Evolutionary conservation across 2,113 vertebrate genomes (phyloP).

Genomic region (Pogonocichla stellata): DNA sequence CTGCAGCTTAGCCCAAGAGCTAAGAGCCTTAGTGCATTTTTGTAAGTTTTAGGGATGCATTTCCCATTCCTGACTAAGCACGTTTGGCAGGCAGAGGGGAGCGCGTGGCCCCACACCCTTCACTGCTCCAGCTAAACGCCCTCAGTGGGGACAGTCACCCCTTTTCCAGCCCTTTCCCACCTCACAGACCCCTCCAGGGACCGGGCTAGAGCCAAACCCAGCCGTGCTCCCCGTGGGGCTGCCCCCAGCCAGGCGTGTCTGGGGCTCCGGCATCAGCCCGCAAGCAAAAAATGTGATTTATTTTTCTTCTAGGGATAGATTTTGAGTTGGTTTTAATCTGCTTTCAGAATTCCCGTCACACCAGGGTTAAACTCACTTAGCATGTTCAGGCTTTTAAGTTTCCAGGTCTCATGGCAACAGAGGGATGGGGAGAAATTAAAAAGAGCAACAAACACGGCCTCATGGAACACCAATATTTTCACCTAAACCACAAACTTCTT

Average conservation of each 20-base stretch:
- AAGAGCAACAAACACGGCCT: not conserved
- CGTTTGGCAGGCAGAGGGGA: not conserved
- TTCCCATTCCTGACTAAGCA: slow-evolving; percentile 19
- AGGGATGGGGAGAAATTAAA: not conserved
- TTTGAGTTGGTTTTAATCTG: not conserved
- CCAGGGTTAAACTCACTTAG: not conserved
- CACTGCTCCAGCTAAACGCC: not conserved
- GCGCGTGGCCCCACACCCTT: not conserved
- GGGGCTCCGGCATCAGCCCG: rapidly evolving
- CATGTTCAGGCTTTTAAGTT: not conserved
- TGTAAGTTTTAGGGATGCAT: slow-evolving; percentile 13
- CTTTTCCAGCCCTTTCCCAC: not conserved
- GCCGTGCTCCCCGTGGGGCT: rapidly evolving
- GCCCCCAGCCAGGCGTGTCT: rapidly evolving
- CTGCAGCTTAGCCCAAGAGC: slow-evolving; percentile 5
- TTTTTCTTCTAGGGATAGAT: not conserved
- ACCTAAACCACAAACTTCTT: not conserved
- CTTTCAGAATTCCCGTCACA: not conserved
- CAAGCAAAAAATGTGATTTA: not conserved
- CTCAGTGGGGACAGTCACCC: rapidly evolving
- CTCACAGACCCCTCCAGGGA: not conserved
- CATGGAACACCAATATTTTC: not conserved
- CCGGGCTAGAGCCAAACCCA: not conserved
- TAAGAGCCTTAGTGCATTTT: slow-evolving; percentile 53
- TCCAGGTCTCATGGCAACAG: not conserved